Percentiles rank a stretch among this genome's conserved stretches.
Evolutionary conservation across 2,113 vertebrate species (phyloP).

Genomic region (Channa maculata): DNA sequence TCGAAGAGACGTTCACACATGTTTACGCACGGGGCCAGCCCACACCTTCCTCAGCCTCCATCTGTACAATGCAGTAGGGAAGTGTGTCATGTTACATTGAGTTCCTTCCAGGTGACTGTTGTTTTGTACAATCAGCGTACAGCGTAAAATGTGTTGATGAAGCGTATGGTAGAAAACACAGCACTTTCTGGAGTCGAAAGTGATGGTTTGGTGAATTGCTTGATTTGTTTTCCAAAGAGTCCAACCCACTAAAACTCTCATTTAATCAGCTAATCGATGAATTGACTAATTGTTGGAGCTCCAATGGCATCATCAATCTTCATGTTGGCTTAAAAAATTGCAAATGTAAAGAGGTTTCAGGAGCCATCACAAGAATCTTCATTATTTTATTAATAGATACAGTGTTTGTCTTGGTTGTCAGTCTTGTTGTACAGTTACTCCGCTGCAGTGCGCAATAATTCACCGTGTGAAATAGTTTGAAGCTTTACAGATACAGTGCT

Average conservation of each 20-base stretch:
- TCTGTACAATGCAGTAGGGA: slow-evolving; percentile 20
- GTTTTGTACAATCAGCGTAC: not conserved
- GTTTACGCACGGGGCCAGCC: slow-evolving; percentile 37
- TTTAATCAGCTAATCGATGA: no score
- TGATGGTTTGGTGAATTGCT: no score
- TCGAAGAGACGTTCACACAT: slow-evolving; percentile 22
- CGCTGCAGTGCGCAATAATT: not conserved
- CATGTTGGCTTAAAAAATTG: no score
- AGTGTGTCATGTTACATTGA: not conserved
- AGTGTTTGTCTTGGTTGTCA: not conserved
- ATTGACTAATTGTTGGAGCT: no score
- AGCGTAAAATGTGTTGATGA: not conserved
- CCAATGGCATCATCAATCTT: no score
- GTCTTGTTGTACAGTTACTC: not conserved
- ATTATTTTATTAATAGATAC: no score
- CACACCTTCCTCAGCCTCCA: slow-evolving; percentile 42
- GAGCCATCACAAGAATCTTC: no score
- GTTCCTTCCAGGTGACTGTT: not conserved
- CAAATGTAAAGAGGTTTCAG: no score
- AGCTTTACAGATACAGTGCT: not conserved
- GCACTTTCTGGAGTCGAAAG: no score
- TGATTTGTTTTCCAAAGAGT: no score
- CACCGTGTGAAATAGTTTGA: not conserved
- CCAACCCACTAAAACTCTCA: no score
- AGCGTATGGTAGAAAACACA: no score